phyloP scores from a whole-genome alignment of 2,113 vertebrate genomes.

The Misgurnus mizolepis region DNA sequence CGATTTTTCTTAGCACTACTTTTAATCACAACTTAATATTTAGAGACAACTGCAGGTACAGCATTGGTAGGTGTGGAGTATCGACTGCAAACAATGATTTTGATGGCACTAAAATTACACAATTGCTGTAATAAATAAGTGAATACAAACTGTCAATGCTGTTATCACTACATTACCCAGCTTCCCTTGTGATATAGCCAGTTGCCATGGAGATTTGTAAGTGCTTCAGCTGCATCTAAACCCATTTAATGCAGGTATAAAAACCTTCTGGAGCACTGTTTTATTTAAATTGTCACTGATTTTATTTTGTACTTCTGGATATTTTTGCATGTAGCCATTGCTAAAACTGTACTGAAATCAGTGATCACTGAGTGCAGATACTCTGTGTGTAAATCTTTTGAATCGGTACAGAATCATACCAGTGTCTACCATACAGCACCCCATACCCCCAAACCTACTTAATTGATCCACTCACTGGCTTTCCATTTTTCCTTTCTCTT shows the following conservation, averaged over 20 bases:
- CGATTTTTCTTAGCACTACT: neutral
- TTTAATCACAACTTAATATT: neutral
- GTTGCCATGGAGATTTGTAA: slow-evolving; percentile 62
- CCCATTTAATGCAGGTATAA: slow-evolving; percentile 45
- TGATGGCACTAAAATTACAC: neutral
- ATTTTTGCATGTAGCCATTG: too few species aligned
- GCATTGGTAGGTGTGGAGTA: too few species aligned
- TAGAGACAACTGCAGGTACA: slow-evolving; percentile 25
- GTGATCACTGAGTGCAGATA: neutral
- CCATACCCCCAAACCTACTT: slow-evolving; percentile 20
- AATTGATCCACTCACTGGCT: slow-evolving; percentile 39
- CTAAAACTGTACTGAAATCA: neutral
- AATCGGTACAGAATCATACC: slow-evolving; percentile 16
- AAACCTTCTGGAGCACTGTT: neutral
- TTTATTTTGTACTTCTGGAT: neutral
- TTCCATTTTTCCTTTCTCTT: slow-evolving; percentile 31
- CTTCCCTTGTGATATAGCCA: slow-evolving; percentile 58
- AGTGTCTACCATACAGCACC: slow-evolving; percentile 15
- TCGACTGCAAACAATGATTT: neutral
- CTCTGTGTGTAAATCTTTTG: slow-evolving; percentile 27
- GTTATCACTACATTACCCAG: slow-evolving; percentile 37
- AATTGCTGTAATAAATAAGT: too few species aligned
- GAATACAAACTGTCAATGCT: slow-evolving; percentile 18
- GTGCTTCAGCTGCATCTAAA: slow-evolving; percentile 47
- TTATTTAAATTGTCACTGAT: neutral